These are phyloP conservation scores for Cygnus olor DNA, from an alignment of 2,797 vertebrate species.

Conservation along the genomic window DNA sequence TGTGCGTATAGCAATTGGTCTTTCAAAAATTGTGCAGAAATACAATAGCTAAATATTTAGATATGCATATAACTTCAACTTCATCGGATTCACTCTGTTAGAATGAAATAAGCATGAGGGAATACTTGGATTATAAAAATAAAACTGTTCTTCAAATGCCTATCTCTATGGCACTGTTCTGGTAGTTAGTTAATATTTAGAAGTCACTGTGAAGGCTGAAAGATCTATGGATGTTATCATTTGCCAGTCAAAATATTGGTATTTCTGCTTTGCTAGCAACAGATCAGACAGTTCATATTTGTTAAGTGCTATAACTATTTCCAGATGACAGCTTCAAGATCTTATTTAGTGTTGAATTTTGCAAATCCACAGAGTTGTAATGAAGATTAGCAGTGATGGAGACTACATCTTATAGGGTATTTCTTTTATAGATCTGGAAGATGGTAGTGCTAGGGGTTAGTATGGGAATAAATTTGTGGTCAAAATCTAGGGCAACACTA, in stretches of 20 bases:
- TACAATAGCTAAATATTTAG: background rate
- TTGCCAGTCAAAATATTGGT: background rate
- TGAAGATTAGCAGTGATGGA: background rate
- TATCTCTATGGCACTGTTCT: background rate
- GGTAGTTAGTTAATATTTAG: background rate
- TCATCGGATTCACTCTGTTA: background rate
- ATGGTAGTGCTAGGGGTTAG: background rate
- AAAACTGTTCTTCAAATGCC: background rate
- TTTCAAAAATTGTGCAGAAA: background rate
- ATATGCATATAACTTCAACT: background rate
- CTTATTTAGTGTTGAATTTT: background rate
- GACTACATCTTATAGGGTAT: background rate
- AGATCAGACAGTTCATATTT: background rate
- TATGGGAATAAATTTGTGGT: background rate
- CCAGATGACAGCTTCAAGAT: background rate
- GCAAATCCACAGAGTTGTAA: background rate
- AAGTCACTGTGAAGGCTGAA: background rate
- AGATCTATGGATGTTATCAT: background rate
- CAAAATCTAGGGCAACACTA: background rate
- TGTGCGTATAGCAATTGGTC: background rate
- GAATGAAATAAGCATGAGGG: background rate
- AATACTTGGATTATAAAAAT: background rate
- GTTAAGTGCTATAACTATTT: background rate
- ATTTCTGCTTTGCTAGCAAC: background rate
- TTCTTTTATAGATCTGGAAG: background rate